phyloP scores from a whole-genome alignment of 2,888 invertebrate genomes.

The Pristionchus fissidentatus region DNA sequence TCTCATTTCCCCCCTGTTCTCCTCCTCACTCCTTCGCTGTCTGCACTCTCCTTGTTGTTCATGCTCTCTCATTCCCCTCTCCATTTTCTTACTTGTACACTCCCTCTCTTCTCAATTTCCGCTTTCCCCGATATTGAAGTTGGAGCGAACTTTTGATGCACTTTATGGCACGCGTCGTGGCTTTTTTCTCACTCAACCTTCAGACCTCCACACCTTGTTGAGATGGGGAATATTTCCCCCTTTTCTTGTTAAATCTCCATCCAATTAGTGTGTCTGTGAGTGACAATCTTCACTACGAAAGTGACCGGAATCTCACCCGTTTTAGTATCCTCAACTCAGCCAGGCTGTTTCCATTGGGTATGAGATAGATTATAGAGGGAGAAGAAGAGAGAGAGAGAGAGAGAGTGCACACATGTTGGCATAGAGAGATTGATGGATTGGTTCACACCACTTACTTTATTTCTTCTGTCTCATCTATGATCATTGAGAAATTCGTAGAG shows the following conservation, averaged over 20 bases:
- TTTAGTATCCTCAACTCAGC: too few relatives aligned
- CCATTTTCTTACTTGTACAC: slow-evolving; percentile 15
- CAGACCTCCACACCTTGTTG: neutral
- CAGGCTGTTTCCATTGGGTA: too few relatives aligned
- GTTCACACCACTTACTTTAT: too few relatives aligned
- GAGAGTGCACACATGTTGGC: too few relatives aligned
- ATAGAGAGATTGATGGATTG: too few relatives aligned
- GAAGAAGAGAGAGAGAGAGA: too few relatives aligned
- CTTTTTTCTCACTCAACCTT: neutral
- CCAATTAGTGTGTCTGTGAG: neutral
- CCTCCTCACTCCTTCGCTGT: neutral
- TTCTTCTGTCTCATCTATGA: too few relatives aligned
- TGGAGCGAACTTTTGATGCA: neutral
- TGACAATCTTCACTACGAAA: too few relatives aligned
- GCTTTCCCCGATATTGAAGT: neutral
- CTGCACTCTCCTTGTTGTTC: neutral
- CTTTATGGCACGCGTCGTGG: neutral
- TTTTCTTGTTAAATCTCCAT: neutral
- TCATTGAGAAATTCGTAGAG: too few relatives aligned
- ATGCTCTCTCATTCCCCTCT: neutral
- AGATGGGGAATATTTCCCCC: neutral
- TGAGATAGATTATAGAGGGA: too few relatives aligned
- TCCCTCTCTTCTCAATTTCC: neutral
- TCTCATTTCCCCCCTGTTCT: slow-evolving; percentile 9
- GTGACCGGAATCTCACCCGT: too few relatives aligned